Conservation (phyloP, 2,797 vertebrate genomes). For the Atherinosoma microstoma region DNA sequence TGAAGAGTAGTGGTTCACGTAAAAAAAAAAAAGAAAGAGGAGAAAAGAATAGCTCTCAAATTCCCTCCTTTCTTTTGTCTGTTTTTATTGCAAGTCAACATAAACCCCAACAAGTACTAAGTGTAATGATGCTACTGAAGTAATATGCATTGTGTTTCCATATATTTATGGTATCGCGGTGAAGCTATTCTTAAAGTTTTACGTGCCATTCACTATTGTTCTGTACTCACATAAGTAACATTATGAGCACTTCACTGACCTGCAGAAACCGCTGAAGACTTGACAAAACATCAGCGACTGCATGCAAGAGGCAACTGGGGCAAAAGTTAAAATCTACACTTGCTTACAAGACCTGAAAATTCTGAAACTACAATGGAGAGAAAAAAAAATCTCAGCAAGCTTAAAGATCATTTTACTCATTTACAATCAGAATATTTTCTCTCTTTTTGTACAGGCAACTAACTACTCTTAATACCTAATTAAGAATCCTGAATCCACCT, state of each 20-base stretch:
- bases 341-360: conserved; percentile 1
- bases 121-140: conserved; percentile 22
- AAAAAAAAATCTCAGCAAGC: not conserved
- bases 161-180: conserved; percentile 32
- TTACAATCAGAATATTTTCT: not conserved
- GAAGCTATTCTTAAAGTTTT: conserved; percentile 66
- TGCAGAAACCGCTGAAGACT: conserved; percentile 8
- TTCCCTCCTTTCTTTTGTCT: conserved; percentile 48
- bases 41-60: conserved; percentile 16
- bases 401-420: conserved; percentile 1
- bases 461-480: conserved; percentile 47
- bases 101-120: conserved; percentile 34
- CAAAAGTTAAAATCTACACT: conserved; percentile 49
- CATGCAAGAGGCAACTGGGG: conserved; percentile 22
- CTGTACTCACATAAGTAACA: conserved; percentile 11
- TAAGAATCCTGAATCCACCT: conserved; percentile 39
- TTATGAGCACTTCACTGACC: conserved; percentile 9
- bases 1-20: conserved; percentile 72
- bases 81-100: conserved; percentile 45
- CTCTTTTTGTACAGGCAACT: conserved; percentile 18
- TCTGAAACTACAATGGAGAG: not conserved
- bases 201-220: conserved; percentile 37
- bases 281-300: conserved; percentile 21
- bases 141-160: conserved; percentile 26
- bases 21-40: conserved; percentile 7